phyloP scores from a whole-genome alignment of 2,797 vertebrate genomes.

The Ceyx erithaca region DNA sequence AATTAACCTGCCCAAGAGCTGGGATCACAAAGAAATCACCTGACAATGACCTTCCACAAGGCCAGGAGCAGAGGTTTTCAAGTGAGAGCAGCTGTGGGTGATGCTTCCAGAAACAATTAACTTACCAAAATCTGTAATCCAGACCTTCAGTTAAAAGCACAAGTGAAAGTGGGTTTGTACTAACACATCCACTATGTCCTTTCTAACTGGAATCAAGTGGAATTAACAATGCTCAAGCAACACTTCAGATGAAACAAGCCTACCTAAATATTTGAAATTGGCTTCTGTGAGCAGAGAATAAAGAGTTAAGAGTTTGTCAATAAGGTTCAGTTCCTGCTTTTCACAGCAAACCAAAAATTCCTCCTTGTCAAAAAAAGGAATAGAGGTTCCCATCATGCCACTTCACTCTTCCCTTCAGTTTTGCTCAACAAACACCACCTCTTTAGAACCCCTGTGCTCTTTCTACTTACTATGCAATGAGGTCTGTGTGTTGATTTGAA shows the following conservation, averaged over 20 bases:
- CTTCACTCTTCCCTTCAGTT: neutral
- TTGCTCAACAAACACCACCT: neutral
- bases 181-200: neutral
- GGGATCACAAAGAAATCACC: neutral
- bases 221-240: neutral
- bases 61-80: neutral
- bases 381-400: neutral
- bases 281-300: neutral
- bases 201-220: neutral
- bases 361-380: neutral
- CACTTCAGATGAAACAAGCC: rapidly evolving
- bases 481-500: neutral
- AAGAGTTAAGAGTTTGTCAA: neutral
- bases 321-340: neutral
- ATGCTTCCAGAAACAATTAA: neutral
- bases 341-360: neutral
- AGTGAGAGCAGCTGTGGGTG: neutral
- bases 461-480: neutral
- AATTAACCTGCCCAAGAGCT: neutral
- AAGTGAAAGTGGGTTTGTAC: neutral
- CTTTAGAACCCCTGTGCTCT: neutral
- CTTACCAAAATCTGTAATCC: neutral
- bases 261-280: neutral
- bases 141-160: neutral
- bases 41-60: neutral